phyloP scores from a whole-genome alignment of 2,797 vertebrate species.

The Sebastiscus albofasciatus region DNA sequence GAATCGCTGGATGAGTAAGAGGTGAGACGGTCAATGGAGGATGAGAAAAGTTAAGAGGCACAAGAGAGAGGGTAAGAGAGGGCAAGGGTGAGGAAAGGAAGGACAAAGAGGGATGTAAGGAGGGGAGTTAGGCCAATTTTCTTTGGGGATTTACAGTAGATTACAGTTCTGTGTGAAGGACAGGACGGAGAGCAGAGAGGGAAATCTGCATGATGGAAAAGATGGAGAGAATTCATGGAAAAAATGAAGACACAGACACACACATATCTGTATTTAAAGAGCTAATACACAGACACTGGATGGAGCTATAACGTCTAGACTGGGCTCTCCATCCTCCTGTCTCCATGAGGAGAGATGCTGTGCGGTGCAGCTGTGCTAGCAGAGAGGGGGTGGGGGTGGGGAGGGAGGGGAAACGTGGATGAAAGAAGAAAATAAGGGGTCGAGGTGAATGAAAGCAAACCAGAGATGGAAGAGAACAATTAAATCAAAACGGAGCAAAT shows the following conservation, averaged over 20 bases:
- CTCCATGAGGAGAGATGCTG: neutral
- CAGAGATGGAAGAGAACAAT: neutral
- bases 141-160: conserved; percentile 14
- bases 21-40: neutral
- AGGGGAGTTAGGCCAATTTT: neutral
- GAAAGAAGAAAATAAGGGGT: neutral
- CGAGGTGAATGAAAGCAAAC: neutral
- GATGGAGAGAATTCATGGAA: neutral
- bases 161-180: neutral
- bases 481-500: neutral
- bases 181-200: neutral
- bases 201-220: neutral
- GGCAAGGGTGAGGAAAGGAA: neutral
- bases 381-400: neutral
- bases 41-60: neutral
- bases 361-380: neutral
- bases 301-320: neutral
- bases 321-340: neutral
- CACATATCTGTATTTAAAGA: neutral
- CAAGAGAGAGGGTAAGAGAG: neutral
- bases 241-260: neutral
- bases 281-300: neutral
- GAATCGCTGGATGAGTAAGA: neutral
- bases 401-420: neutral
- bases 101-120: neutral